Percentiles rank a stretch among this genome's conserved stretches.
These are phyloP conservation scores for Chironomus striatipennis DNA, from an alignment of 1,140 invertebrate species.

Conservation along the genomic window DNA sequence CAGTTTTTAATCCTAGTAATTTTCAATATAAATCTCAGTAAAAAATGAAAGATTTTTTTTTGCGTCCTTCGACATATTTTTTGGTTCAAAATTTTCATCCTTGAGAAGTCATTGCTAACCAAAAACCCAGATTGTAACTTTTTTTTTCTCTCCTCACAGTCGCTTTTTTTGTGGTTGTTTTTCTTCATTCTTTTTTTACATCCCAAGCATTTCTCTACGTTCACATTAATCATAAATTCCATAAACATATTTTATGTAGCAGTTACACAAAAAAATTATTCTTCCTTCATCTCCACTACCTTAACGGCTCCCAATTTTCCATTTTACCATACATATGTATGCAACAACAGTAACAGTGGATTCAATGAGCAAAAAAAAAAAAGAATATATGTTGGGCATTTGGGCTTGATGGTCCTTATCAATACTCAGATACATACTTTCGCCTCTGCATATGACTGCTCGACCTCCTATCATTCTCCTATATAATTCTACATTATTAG, in stretches of 20 bases:
- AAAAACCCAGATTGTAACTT: not conserved
- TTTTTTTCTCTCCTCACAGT: too few relatives aligned
- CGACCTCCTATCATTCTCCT: not conserved
- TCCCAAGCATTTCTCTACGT: not conserved
- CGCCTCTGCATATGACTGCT: not conserved
- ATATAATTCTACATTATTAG: not conserved
- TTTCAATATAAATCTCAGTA: too few relatives aligned
- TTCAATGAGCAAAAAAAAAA: too few relatives aligned
- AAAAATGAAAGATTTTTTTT: not conserved
- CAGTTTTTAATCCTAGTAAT: too few relatives aligned
- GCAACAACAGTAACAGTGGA: too few relatives aligned
- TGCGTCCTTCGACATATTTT: not conserved
- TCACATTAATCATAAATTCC: slow-evolving; percentile 9
- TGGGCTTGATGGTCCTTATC: not conserved
- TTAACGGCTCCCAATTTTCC: too few relatives aligned
- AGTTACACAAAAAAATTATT: not conserved
- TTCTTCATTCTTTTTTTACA: not conserved
- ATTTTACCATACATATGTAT: too few relatives aligned
- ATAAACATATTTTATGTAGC: slow-evolving; percentile 2
- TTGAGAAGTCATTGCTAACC: not conserved
- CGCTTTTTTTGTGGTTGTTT: not conserved
- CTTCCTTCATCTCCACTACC: not conserved
- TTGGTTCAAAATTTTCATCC: not conserved
- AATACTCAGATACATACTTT: not conserved
- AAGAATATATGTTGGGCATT: not conserved